Base-by-base conservation (phyloP, 53 echinoderm and acorn worm species). In the Apostichopus leukothele region DNA sequence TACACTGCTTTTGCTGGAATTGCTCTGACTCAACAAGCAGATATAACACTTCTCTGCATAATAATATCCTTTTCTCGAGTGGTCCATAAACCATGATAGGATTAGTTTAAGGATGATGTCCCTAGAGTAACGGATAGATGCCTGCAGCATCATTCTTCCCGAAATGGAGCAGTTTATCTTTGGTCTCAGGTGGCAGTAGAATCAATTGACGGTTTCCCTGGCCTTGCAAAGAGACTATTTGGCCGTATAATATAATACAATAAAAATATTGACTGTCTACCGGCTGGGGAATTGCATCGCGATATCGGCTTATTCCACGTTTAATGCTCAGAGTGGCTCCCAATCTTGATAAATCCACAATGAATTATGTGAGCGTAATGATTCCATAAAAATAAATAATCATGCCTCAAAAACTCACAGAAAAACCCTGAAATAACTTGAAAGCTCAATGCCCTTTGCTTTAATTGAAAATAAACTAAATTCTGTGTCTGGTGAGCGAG, bases 111-210 rank as follows among this genome's bases (percentile, higher is more conserved):
- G 59, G 81, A 81, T 81, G 81, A 81, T 81, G 59, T 54, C 81
- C 81, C 81, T 54, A 25, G 81, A 59, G 81, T n/a, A 54, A 50
- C 6, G 25, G 9, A 81, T 20, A 54, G 81, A 81, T 81, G 81
- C 81, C 81, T 81, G 81, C 81, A 81, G 81, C 81, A 81, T 81
- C 81, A 81, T 81, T 59, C 81, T 59, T 81, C 54, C 55, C 23
- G 55, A 81, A 81, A 81, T 81, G 81, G 81, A 81, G 81, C 81
- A 81, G 81, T 81, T 81, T 81, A 54, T 81, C 81, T 81, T 81
- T 81, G 81, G 81, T 81, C 81, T 81, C 81, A 81, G 81, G 55
- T 81, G 81, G 55, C 81, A 81, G 81, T 18, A 21, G 81, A 81
- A 81, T 81, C 81, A 81, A 81, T 81, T 59, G 55, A 57, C 51